Evolutionary conservation across 2,888 invertebrate genomes (phyloP), one percentile per base, ranked within the genome.

Genomic region (Oscheius sp.): DNA sequence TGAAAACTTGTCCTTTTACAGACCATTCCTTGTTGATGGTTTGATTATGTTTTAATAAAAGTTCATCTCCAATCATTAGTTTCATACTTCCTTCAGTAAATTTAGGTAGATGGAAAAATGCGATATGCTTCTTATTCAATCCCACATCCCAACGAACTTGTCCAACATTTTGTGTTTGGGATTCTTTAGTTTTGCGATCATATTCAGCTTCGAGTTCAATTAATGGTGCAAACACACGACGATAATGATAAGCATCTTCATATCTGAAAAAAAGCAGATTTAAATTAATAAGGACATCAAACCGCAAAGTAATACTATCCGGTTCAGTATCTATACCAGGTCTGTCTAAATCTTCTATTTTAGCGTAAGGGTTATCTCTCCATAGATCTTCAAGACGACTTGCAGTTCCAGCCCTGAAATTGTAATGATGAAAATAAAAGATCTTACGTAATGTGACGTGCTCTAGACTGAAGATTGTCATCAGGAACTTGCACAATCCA

Each of bases 111-210:
- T 94, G 94, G 86, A 99, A 98, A 87, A 95, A 97, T 0, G 97
- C 97, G 66, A 95, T 94, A 0, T 93, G 93, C 87, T 97, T 96
- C 88, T 97, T 97, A 86, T 98, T 98, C 26, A 99, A 90, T 0
- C 97, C 97, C 9, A 95, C 92, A 85, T 98, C 97, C 98, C 98
- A 99, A 62, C 97, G 91, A 0, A 98, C 96, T 85, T 95, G 94
- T 70, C 98, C 95, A 80, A 95, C 95, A 83, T 96, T 95, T 87
- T 76, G 75, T 22, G 71, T 73, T 87, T 97, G 96, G 0, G 95
- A 94, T 87, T 98, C 98, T 87, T 99, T 99, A 65, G 96, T 89
- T 72, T 94, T 92, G 86, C 94, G 94, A 87, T 98, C 98, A 86
- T 98, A 98, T 84, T 98, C 97, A 0, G 98, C 97, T 88, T 99